Conservation (phyloP, 2,113 vertebrate species). For the Platycercus adscitus region DNA sequence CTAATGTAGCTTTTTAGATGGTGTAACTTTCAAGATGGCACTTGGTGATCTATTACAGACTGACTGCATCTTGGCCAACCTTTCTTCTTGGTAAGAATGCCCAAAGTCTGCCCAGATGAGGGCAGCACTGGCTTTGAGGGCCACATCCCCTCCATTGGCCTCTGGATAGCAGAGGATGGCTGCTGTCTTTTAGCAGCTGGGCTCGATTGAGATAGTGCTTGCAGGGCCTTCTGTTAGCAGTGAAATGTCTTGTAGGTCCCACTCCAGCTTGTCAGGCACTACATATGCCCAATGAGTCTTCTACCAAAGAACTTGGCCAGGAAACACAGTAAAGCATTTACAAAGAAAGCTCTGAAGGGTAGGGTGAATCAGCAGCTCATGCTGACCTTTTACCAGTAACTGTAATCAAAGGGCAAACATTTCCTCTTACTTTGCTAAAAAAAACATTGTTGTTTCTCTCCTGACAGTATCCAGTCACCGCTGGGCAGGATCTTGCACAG, state of each 20-base stretch:
- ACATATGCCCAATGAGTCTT: neutral
- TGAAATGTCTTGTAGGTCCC: neutral
- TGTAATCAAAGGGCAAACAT: neutral
- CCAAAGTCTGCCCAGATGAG: neutral
- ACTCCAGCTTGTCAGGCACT: neutral
- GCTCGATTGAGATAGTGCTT: neutral
- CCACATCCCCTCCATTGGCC: neutral
- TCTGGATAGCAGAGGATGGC: neutral
- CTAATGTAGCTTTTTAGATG: neutral
- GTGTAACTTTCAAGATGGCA: slow-evolving; percentile 22
- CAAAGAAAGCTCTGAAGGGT: neutral
- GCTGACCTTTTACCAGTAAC: neutral
- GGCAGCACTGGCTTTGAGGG: neutral
- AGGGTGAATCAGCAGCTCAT: neutral
- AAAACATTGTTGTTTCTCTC: neutral
- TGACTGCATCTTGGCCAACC: neutral
- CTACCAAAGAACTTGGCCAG: neutral
- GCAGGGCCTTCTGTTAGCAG: neutral
- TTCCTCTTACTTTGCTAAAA: neutral
- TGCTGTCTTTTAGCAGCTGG: neutral
- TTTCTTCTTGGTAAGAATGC: neutral
- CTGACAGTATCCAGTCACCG: neutral
- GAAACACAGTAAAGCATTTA: neutral
- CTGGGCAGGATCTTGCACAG: neutral
- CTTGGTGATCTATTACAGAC: slow-evolving; percentile 40